Evolutionary conservation across 2,888 invertebrate genomes (phyloP).

Genomic region (Crematogaster levior): DNA sequence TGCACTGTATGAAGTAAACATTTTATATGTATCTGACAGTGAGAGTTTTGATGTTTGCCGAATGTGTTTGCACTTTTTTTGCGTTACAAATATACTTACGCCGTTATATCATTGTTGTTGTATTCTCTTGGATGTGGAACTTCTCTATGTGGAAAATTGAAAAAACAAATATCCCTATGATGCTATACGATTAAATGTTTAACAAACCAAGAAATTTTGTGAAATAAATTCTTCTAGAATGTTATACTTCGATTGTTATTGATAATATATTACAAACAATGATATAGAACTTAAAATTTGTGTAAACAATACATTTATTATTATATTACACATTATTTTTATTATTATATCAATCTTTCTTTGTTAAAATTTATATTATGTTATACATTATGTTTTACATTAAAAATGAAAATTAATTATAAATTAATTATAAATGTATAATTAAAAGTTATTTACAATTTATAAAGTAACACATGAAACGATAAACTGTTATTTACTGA

Average conservation of each 20-base stretch:
- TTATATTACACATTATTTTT: no score
- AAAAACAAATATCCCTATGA: constrained; percentile 13
- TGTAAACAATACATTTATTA: not conserved
- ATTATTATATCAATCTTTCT: not conserved
- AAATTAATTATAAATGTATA: no score
- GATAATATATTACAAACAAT: not conserved
- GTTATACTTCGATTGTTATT: constrained; percentile 22
- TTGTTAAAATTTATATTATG: not conserved
- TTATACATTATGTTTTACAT: no score
- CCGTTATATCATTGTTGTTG: constrained; percentile 56
- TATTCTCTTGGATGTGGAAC: constrained; percentile 41
- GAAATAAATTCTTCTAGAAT: constrained; percentile 42
- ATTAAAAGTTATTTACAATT: not conserved
- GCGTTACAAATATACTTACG: constrained; percentile 66
- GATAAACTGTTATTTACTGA: constrained; percentile 37
- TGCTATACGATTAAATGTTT: constrained; percentile 20
- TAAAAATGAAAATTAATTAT: no score
- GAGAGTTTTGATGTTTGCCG: constrained; percentile 85
- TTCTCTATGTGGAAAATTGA: constrained; percentile 30
- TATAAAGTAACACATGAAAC: constrained; percentile 5
- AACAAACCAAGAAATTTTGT: constrained; percentile 12
- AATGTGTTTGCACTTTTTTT: constrained; percentile 84
- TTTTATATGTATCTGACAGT: constrained; percentile 85
- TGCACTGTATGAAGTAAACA: constrained; percentile 82
- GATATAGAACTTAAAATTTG: not conserved